Base-by-base conservation (phyloP, 2,888 invertebrate species). In the Eumacrocentrus americanus region DNA sequence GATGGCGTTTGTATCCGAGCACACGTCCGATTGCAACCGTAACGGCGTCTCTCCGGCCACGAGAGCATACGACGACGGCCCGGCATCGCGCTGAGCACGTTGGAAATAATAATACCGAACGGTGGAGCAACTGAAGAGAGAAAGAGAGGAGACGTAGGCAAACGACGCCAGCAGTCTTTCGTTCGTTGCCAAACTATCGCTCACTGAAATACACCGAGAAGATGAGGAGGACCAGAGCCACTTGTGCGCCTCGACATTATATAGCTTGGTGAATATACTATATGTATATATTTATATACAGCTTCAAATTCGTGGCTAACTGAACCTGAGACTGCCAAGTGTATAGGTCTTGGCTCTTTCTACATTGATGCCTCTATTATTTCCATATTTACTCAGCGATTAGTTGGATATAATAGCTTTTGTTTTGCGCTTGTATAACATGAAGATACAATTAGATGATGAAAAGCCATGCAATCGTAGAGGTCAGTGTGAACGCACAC, bases 161-260 rank as follows among this genome's bases (percentile, higher is more conserved):
- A 50, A 23, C 52, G 48, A 61, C 61, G 61, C 57, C 61, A 61
- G 53, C 57, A 58, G 40, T 44, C 48, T 53, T 57, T 58, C 48
- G 51, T 34, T 29, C 52, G 62, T 60, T 58, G 62, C 58, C 58
- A 53, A 60, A 53, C 60, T 55, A 56, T 48, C 54, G 52, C 42
- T 44, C 55, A 52, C 58, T 52, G 44, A 58, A 58, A 58, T 58
- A 58, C 52, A 29, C 35, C 23, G 11, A 14, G 16, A 7, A 35
- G 16, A 35, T 35, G 50, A 20, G 35, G 29, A 35, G 50, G 29
- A 29, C 50, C 50, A 50, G 44, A 50, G 50, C 50, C 50, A 35
- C 50, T 50, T 50, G 50, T 34, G 16, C 42, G 7, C 20, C 35
- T 29, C 34, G 50, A 16, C 47, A 47, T 47, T n/a, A n/a, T 14